Percentiles rank a stretch among this genome's conserved stretches.
Evolutionary conservation across 2,888 invertebrate genomes (phyloP).

Genomic region (Teleogryllus oceanicus): DNA sequence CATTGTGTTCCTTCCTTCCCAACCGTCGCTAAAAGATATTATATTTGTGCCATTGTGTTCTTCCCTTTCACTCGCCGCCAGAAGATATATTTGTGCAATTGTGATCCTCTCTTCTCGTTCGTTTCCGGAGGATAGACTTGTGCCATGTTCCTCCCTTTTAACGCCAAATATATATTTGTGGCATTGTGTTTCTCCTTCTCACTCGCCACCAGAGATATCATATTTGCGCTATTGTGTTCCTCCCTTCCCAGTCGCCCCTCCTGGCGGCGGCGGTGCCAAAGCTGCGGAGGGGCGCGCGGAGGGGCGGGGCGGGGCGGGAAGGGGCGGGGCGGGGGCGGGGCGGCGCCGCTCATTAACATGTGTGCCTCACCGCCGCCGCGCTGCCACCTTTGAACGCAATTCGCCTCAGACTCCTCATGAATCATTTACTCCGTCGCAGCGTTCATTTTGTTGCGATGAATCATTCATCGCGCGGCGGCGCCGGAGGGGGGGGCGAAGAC

Average conservation of each 20-base stretch:
- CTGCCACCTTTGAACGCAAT: neutral
- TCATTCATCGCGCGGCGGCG: neutral
- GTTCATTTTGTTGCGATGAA: constrained; percentile 2
- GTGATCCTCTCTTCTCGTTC: too few species aligned
- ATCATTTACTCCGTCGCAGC: neutral
- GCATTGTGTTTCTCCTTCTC: too few species aligned
- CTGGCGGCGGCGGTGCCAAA: neutral
- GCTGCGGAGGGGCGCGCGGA: neutral
- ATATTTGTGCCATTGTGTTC: too few species aligned
- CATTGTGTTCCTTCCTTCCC: too few species aligned
- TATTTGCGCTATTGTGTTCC: too few species aligned
- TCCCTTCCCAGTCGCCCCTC: neutral
- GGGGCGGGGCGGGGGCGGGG: neutral
- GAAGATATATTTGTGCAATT: too few species aligned
- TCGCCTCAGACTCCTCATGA: neutral
- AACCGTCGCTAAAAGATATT: too few species aligned
- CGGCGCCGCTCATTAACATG: neutral
- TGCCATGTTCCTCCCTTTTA: too few species aligned
- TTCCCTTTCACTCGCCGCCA: too few species aligned
- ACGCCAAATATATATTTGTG: too few species aligned
- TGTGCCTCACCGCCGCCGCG: constrained; percentile 18
- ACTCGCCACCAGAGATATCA: too few species aligned
- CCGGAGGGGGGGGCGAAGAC: neutral
- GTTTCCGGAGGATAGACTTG: too few species aligned
- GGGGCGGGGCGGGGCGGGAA: neutral